Evolutionary conservation across 2,113 vertebrate genomes (phyloP).

Genomic region (Bungarus multicinctus): DNA sequence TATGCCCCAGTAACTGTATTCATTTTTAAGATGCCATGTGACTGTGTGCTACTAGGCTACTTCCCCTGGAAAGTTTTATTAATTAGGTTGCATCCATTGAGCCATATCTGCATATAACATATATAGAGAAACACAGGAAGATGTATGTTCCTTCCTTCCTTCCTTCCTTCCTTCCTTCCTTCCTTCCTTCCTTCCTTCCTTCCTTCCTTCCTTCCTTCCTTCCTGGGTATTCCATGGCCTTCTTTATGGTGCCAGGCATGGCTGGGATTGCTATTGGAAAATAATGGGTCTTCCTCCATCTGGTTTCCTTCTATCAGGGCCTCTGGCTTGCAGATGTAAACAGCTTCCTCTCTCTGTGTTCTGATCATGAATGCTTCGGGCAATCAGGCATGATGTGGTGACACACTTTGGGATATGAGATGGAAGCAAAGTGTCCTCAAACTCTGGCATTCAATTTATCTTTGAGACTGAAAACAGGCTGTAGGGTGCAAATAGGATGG

Average conservation of each 20-base stretch:
- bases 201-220: no score
- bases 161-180: no score
- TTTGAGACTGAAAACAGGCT: neutral
- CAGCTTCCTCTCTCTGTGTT: neutral
- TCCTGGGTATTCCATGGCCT: neutral
- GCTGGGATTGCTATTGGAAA: neutral
- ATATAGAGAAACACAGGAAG: neutral
- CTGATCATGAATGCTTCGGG: neutral
- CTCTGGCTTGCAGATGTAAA: slow-evolving; percentile 12
- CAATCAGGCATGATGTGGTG: neutral
- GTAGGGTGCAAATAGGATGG: neutral
- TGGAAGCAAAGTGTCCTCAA: neutral
- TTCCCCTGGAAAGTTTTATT: neutral
- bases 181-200: neutral
- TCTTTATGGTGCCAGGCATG: neutral
- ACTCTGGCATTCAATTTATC: neutral
- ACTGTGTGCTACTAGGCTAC: neutral
- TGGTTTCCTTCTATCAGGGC: neutral
- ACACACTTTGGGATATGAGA: neutral
- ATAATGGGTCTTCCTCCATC: neutral
- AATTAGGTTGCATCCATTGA: fast-evolving
- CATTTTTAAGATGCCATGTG: neutral
- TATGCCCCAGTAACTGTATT: neutral
- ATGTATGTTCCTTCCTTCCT: neutral
- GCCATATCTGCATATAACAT: neutral